Evolutionary conservation across 53 echinoderm and acorn worm species (phyloP).

Genomic region (Actinopyga echinites): DNA sequence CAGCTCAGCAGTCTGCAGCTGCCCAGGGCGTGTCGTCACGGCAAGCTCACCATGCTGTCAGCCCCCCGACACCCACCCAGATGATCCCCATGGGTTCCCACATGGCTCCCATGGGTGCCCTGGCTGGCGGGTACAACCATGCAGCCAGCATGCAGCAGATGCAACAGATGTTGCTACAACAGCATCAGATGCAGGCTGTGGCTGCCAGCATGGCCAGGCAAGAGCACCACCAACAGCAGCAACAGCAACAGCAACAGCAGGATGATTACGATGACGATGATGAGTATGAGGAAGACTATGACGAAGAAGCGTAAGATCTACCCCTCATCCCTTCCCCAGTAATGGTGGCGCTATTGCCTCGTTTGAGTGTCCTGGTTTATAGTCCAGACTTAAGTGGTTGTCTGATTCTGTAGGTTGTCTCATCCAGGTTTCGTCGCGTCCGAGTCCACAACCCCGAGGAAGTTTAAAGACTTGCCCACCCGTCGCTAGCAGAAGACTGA

Average conservation of each 20-base stretch:
- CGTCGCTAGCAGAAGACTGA: too few species aligned
- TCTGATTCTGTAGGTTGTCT: too few species aligned
- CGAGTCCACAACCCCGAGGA: too few species aligned
- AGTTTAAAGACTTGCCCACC: too few species aligned
- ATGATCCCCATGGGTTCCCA: constrained; percentile 44
- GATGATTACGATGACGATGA: constrained; percentile 36
- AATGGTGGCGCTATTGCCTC: too few species aligned
- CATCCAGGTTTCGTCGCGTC: too few species aligned
- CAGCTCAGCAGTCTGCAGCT: constrained; percentile 38
- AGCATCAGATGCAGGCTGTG: constrained; percentile 34
- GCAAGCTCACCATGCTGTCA: constrained; percentile 34
- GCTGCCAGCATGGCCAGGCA: constrained; percentile 9
- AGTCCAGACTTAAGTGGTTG: too few species aligned
- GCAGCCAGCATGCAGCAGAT: constrained; percentile 50
- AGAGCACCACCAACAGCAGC: constrained; percentile 21
- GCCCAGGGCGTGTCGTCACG: neutral
- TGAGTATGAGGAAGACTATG: constrained; percentile 36
- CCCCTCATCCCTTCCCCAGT: neutral
- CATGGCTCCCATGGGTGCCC: constrained; percentile 45
- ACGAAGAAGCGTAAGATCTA: constrained; percentile 12
- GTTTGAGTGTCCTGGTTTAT: too few species aligned
- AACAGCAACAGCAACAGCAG: neutral
- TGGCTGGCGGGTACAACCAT: constrained; percentile 42
- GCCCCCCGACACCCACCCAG: constrained; percentile 29
- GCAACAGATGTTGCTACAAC: constrained; percentile 40